Evolutionary conservation across 2,888 invertebrate species (phyloP).

Genomic region (Myopa testacea): DNA sequence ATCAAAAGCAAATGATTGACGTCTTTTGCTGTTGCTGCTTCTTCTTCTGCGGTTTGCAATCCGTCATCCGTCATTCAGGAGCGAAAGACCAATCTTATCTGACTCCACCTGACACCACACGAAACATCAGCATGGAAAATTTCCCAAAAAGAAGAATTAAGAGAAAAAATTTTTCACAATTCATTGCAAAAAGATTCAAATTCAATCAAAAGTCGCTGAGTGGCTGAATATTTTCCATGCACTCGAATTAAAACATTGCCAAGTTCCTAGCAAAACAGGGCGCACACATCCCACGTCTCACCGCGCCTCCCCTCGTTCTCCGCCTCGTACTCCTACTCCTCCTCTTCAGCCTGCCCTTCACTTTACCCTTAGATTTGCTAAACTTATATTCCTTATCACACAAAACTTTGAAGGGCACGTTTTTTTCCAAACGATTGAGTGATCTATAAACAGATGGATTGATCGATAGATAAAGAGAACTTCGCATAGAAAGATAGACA

Average conservation of each 20-base stretch:
- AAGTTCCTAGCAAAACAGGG: neutral
- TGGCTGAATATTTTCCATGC: slow-evolving; percentile 2
- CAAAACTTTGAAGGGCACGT: neutral
- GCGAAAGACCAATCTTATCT: neutral
- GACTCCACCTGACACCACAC: neutral
- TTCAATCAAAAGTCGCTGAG: no score
- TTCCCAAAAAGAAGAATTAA: neutral
- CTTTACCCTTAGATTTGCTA: neutral
- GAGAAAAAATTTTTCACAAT: slow-evolving; percentile 1
- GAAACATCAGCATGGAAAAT: neutral
- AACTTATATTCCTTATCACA: neutral
- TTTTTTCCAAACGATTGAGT: slow-evolving; percentile 15
- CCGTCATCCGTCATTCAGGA: neutral
- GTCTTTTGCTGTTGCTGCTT: neutral
- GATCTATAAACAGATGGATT: neutral
- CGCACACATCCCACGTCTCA: neutral
- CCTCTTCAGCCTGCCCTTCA: neutral
- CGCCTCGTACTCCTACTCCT: neutral
- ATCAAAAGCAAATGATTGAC: slow-evolving; percentile 15
- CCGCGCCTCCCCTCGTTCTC: neutral
- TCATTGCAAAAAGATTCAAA: no score
- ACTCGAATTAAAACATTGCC: neutral
- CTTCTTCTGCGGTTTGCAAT: neutral
- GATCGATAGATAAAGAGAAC: slow-evolving; percentile 3
- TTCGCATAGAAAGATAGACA: neutral